These are phyloP conservation scores for Syrmaticus mikado DNA, from an alignment of 2,113 vertebrate genomes.

Conservation along the genomic window DNA sequence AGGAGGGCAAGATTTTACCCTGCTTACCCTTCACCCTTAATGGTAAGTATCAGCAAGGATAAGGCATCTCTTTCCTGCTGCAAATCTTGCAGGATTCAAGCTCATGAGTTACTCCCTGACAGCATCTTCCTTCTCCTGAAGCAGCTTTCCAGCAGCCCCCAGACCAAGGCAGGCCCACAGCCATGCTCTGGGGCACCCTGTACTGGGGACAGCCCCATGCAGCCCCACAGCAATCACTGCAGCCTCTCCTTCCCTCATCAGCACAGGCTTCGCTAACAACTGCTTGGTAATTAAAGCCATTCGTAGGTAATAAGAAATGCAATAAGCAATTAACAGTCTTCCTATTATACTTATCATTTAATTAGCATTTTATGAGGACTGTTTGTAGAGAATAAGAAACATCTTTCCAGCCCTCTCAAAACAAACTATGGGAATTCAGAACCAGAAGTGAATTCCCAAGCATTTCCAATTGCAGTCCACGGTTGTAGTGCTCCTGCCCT, in stretches of 20 bases:
- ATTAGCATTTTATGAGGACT: conserved; percentile 51
- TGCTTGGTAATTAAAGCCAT: conserved; percentile 30
- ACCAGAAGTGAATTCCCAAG: background rate
- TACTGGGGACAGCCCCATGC: background rate
- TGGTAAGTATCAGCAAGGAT: background rate
- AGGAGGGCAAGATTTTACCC: background rate
- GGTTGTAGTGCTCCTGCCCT: background rate
- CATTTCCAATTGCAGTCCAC: background rate
- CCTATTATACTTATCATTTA: conserved; percentile 51
- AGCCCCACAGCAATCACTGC: background rate
- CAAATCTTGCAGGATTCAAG: background rate
- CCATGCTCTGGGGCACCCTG: background rate
- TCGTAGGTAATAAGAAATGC: conserved; percentile 26
- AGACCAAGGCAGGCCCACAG: background rate
- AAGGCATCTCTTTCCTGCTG: background rate
- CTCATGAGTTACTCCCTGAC: background rate
- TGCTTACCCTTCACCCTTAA: background rate
- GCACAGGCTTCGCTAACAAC: background rate
- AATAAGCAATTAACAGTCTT: conserved; percentile 50
- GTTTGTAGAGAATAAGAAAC: conserved; percentile 34
- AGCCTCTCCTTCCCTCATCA: background rate
- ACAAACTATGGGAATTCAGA: background rate
- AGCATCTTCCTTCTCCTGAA: background rate
- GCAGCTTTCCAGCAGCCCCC: background rate
- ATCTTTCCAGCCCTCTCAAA: background rate